Percentiles rank a stretch among this genome's conserved stretches.
Evolutionary conservation across 2,797 vertebrate genomes (phyloP).

Genomic region (Orientallactaga sibirica): DNA sequence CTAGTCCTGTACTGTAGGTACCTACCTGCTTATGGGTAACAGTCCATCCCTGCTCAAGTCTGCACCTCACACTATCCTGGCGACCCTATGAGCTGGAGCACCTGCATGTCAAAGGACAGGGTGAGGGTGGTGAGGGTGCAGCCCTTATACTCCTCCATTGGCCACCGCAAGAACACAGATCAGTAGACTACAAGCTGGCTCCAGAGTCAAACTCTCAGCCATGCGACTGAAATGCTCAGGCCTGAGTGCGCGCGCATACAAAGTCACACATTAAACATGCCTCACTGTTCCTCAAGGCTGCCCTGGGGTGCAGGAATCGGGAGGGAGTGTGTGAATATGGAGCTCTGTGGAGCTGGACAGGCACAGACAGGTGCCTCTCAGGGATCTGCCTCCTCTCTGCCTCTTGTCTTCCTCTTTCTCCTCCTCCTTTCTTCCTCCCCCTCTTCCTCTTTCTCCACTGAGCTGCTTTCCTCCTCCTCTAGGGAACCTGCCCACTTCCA

Average conservation of each 20-base stretch:
- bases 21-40: background rate
- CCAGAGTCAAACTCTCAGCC: background rate
- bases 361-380: background rate
- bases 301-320: background rate
- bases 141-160: background rate
- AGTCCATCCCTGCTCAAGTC: background rate
- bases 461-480: background rate
- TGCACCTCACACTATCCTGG: background rate
- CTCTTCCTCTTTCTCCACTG: background rate
- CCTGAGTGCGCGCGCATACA: background rate
- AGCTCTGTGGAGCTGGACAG: rapidly evolving
- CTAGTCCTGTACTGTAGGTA: background rate
- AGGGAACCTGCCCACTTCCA: background rate
- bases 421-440: no score
- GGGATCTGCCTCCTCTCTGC: background rate
- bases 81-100: no score
- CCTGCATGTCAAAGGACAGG: background rate
- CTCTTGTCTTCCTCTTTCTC: no score
- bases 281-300: background rate
- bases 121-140: background rate
- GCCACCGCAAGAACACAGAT: background rate
- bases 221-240: background rate
- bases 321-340: background rate
- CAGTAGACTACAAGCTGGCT: background rate
- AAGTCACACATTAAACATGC: background rate